Percentiles rank a stretch among this genome's conserved stretches.
Conservation (phyloP, 2,888 invertebrate genomes). For the Latheticus oryzae region DNA sequence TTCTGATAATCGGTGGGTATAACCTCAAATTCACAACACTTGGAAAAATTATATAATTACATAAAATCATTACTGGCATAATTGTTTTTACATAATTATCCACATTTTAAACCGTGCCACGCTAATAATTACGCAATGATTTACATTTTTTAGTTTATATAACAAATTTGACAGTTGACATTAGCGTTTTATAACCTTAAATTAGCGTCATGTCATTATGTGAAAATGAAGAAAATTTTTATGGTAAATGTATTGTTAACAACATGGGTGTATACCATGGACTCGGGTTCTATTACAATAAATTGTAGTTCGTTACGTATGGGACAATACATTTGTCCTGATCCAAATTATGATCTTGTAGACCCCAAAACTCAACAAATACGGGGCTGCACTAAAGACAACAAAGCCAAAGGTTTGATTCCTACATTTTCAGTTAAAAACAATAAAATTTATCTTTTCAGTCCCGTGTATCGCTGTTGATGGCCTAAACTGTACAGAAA, state of each 20-base stretch:
- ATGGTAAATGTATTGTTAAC: conserved; percentile 16
- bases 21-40: too few relatives aligned
- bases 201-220: background rate
- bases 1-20: too few relatives aligned
- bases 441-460: conserved; percentile 59
- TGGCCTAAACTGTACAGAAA: conserved; percentile 83
- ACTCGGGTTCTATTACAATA: conserved; percentile 50
- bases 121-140: too few relatives aligned
- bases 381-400: conserved; percentile 81
- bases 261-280: conserved; percentile 18
- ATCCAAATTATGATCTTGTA: conserved; percentile 80
- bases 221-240: conserved; percentile 24
- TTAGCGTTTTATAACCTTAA: conserved; percentile 18
- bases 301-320: conserved; percentile 80
- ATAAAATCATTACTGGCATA: too few relatives aligned
- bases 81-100: too few relatives aligned
- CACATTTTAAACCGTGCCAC: too few relatives aligned
- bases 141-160: too few relatives aligned
- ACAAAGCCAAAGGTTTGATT: conserved; percentile 79
- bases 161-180: conserved; percentile 11
- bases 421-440: background rate
- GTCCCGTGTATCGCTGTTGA: conserved; percentile 87
- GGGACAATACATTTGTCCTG: conserved; percentile 87
- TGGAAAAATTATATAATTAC: too few relatives aligned
- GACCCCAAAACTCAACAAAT: conserved; percentile 92